Evolutionary conservation across 2,888 invertebrate genomes (phyloP), one percentile per base, ranked within the genome.

Genomic region (Chalcis sispes): DNA sequence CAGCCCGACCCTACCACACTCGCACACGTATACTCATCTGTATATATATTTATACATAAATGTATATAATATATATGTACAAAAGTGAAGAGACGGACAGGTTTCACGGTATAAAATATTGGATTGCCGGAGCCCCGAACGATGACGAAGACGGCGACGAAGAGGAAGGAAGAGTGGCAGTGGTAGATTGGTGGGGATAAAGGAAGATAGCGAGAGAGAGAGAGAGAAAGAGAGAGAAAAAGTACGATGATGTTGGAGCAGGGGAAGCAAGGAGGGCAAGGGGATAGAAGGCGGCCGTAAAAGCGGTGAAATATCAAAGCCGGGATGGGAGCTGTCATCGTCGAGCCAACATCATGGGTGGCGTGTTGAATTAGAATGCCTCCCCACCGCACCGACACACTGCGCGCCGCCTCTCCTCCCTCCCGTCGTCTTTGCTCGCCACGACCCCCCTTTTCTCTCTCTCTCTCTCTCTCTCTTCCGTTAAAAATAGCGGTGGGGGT

Each of bases 281-380:
- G n/a, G n/a, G n/a, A n/a, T 83, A 81, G 80, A 81, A 77, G 77
- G 79, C 88, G 77, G 36, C 72, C 58, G 79, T 80, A 79, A 80
- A 71, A 71, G 88, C 88, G 88, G 88, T 88, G 88, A 87, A 88
- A 88, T 88, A 88, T 88, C 88, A 88, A 88, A 88, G 88, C 86
- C 88, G 85, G 87, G 88, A 88, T 88, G 87, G 87, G 88, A 88
- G 88, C 88, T 89, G 88, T 89, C 88, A 89, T 89, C 88, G 88
- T 88, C 87, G 88, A 85, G 86, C 87, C 87, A 88, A 88, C 88
- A 87, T 89, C 88, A 89, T 88, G 88, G 88, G 88, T 88, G 88
- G 88, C 87, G 88, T 88, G 88, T 88, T 88, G 87, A 88, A 89
- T 89, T 88, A 88, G 88, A 89, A 89, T 88, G 88, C 87, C 86